Evolutionary conservation across 2,113 vertebrate species (phyloP), one percentile per base, ranked within the genome.

Genomic region (Brachyhypopomus gauderio): DNA sequence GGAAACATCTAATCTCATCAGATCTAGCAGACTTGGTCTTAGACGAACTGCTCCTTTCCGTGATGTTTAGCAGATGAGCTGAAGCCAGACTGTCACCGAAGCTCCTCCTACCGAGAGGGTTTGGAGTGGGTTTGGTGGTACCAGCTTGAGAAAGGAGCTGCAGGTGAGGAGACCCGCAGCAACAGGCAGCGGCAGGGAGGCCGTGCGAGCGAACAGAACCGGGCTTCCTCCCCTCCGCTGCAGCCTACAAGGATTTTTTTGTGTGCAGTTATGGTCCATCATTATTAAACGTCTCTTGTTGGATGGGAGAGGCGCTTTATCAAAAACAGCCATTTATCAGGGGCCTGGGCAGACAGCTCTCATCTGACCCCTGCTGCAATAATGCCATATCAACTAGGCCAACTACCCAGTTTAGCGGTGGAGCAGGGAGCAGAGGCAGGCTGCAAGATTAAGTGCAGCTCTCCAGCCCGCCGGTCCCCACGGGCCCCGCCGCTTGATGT

Each of bases 311-410:
- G 93, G 92, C 87, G 88, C 95, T 95, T 95, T 94, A 92, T 94
- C 94, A 93, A 95, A 91, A 95, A 88, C 91, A 97, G 93, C 94
- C 95, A 95, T 97, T 94, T 95, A 96, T 98, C 96, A 97, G 95
- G 67, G 82, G 86, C 0, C 92, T 85, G 88, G 93, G 89, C 79
- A 94, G 94, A 92, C 77, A 85, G 93, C 94, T 96, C 95, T 94
- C 96, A 95, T 93, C 96, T 96, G 96, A 99, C 96, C 96, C 95
- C 95, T 92, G 94, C 95, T 90, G 96, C 97, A 94, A 97, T 97
- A 94, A 97, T 96, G 94, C 95, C 87, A 90, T 95, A 97, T 97
- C 97, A 97, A 95, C 94, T 89, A 95, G 96, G 97, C 96, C 98
- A 99, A 97, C 91, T 93, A 93, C 94, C 93, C 95, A 94, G 92